Percentiles rank a stretch among this genome's conserved stretches.
These are phyloP conservation scores for Elegia similella DNA, from an alignment of 2,888 invertebrate genomes.

Conservation along the genomic window DNA sequence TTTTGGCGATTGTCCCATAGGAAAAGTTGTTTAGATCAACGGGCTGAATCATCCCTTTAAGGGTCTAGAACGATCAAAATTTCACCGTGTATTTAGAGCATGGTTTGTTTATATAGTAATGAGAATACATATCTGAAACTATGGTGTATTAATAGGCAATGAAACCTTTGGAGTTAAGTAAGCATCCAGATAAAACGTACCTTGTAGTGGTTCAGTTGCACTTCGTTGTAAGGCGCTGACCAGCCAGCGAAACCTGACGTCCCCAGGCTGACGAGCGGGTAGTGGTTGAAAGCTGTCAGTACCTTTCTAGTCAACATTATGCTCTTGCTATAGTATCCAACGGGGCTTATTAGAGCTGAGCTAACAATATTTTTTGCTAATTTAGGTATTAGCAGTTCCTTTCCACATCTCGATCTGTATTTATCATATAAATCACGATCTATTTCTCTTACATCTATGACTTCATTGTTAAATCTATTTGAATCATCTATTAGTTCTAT, in stretches of 20 bases:
- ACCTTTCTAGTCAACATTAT: constrained; percentile 85
- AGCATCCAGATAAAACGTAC: constrained; percentile 36
- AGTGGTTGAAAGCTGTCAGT: constrained; percentile 88
- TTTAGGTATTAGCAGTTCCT: constrained; percentile 56
- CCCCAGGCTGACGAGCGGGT: constrained; percentile 83
- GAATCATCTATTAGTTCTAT: constrained; percentile 54
- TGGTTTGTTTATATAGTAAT: no score
- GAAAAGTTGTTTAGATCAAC: no score
- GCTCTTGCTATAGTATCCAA: constrained; percentile 87
- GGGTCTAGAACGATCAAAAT: no score
- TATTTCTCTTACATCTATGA: constrained; percentile 45
- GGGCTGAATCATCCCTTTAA: no score
- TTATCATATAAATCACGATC: constrained; percentile 36
- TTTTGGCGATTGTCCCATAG: no score
- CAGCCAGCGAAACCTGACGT: constrained; percentile 78
- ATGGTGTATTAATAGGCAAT: no score
- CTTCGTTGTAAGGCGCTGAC: constrained; percentile 81
- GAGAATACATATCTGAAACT: no score
- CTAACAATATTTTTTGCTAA: constrained; percentile 75
- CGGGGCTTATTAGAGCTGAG: constrained; percentile 81
- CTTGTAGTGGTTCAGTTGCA: constrained; percentile 86
- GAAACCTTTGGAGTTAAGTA: no score
- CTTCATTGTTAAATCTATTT: constrained; percentile 47
- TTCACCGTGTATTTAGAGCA: no score
- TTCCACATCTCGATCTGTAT: constrained; percentile 53